Conservation (phyloP, 1,140 invertebrate species). For the Pinna nobilis region DNA sequence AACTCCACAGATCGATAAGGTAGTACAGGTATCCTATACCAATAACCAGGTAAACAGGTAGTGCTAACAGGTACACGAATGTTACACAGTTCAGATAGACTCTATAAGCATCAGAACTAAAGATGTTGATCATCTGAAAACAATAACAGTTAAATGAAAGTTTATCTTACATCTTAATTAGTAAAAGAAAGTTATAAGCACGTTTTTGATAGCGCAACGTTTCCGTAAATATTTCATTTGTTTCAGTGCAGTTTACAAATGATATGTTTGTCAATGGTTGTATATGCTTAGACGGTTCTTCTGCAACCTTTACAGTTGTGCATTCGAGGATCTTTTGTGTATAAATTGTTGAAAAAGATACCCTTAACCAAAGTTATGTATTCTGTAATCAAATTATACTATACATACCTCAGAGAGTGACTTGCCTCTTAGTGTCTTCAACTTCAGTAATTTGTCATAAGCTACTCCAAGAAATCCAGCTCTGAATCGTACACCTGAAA, state of each 20-base stretch:
- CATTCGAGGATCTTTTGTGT: too few species aligned
- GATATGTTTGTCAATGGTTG: too few species aligned
- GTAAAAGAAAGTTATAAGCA: too few species aligned
- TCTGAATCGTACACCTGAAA: slow-evolving; percentile 34
- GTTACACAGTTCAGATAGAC: slow-evolving; percentile 35
- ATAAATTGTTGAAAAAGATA: too few species aligned
- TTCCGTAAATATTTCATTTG: too few species aligned
- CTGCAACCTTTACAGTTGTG: too few species aligned
- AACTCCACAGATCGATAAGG: slow-evolving; percentile 39
- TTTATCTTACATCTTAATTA: neutral
- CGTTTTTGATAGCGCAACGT: too few species aligned
- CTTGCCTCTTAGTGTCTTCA: slow-evolving; percentile 36
- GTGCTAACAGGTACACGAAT: slow-evolving; percentile 40
- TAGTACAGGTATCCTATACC: slow-evolving; percentile 35
- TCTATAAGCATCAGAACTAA: slow-evolving; percentile 37
- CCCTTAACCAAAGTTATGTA: too few species aligned
- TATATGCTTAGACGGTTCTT: too few species aligned
- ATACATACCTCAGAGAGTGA: slow-evolving; percentile 34
- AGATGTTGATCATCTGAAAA: slow-evolving; percentile 41
- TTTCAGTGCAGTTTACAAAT: too few species aligned
- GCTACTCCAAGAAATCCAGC: slow-evolving; percentile 38
- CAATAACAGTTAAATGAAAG: neutral
- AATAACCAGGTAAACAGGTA: slow-evolving; percentile 39
- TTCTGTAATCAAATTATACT: neutral
- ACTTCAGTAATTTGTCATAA: slow-evolving; percentile 35